Evolutionary conservation across 2,797 vertebrate genomes (phyloP).

Genomic region (Phrynocephalus guinanensis): DNA sequence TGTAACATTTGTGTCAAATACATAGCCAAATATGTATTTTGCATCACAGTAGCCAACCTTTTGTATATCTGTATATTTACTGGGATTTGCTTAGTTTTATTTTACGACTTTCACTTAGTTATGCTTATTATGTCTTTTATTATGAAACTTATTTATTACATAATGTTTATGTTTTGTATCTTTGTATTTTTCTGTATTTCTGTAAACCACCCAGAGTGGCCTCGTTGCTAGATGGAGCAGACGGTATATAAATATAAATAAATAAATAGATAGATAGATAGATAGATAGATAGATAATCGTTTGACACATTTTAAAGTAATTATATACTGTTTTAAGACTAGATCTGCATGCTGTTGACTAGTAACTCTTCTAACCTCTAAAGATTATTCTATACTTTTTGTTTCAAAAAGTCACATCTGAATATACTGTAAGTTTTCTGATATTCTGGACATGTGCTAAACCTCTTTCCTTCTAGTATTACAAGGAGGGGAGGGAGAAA

Average conservation of each 20-base stretch:
- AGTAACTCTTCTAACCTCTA: not conserved
- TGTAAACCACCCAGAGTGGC: no score
- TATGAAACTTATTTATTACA: no score
- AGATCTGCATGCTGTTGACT: slow-evolving; percentile 11
- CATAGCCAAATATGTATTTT: not conserved
- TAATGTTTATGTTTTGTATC: no score
- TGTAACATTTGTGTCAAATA: not conserved
- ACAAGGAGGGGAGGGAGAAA: not conserved
- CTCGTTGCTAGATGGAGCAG: no score
- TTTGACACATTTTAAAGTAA: not conserved
- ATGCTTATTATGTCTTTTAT: no score
- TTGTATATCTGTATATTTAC: not conserved
- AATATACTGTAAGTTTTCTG: not conserved
- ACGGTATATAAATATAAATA: no score
- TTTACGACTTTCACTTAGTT: no score
- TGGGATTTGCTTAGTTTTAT: not conserved
- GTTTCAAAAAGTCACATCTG: not conserved
- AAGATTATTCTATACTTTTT: not conserved
- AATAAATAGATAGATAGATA: no score
- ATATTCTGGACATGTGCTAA: not conserved
- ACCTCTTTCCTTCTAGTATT: not conserved
- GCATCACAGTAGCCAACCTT: not conserved
- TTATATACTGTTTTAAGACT: not conserved
- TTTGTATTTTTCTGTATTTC: no score
- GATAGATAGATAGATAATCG: no score